phyloP scores from a whole-genome alignment of 2,888 invertebrate genomes.

The Tetranychus truncatus region DNA sequence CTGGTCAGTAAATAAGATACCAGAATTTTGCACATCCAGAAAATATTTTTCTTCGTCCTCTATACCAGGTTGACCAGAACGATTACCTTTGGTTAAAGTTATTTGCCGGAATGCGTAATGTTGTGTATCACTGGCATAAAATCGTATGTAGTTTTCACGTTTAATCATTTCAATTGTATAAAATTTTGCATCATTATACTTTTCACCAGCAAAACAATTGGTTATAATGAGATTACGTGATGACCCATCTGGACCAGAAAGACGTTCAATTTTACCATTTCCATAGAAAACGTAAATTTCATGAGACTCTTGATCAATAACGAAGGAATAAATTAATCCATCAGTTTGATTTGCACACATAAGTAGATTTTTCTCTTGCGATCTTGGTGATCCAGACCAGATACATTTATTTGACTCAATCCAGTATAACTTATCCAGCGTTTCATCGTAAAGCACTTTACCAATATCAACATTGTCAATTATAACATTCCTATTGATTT shows the following conservation, averaged over 20 bases:
- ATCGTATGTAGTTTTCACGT: background rate
- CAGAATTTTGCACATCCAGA: background rate
- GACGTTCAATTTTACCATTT: conserved; percentile 1
- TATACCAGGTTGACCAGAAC: background rate
- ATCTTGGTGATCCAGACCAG: background rate
- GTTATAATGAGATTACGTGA: background rate
- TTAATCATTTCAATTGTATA: background rate
- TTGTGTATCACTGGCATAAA: background rate
- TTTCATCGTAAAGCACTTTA: background rate
- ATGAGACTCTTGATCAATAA: background rate
- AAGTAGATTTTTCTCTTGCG: background rate
- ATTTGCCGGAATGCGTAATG: conserved; percentile 4
- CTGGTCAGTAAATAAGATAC: background rate
- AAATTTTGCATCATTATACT: background rate
- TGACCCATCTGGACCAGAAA: background rate
- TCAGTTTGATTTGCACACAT: background rate
- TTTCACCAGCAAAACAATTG: background rate
- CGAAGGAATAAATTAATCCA: background rate
- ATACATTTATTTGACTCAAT: background rate
- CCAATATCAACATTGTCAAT: background rate
- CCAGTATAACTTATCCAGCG: background rate
- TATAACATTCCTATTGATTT: background rate
- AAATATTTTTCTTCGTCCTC: background rate
- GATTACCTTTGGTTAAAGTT: background rate
- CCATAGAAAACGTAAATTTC: background rate